A percentile compares a stretch with the other conserved stretches of the same genome.
phyloP scores from a whole-genome alignment of 2,888 invertebrate species.

The Caenorhabditis doughertyi region DNA sequence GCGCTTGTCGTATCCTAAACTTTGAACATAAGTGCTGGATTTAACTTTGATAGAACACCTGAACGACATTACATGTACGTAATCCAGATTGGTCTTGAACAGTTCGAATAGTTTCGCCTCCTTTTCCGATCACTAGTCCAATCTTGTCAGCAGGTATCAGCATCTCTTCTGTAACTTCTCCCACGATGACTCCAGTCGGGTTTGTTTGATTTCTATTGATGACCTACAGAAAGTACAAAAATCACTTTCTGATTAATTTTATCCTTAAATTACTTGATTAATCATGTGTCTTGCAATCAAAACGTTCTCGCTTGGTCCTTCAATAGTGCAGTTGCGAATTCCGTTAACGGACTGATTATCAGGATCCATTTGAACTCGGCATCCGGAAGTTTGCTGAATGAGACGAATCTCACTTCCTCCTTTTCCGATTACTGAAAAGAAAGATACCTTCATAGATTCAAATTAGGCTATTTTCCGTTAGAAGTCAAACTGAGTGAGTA shows the following conservation, averaged over 20 bases:
- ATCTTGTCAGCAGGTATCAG: conserved; percentile 98
- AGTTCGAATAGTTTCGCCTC: conserved; percentile 94
- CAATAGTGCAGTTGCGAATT: conserved; percentile 63
- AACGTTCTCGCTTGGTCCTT: conserved; percentile 67
- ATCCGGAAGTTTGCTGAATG: conserved; percentile 94
- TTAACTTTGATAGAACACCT: too few species aligned
- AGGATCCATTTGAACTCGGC: conserved; percentile 95
- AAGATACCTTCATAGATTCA: not conserved
- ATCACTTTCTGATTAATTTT: not conserved
- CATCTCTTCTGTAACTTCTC: conserved; percentile 87
- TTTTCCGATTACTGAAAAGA: conserved; percentile 91
- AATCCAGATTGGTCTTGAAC: conserved; percentile 96
- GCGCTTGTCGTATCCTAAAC: conserved; percentile 87
- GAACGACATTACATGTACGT: conserved; percentile 94
- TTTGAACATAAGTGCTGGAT: not conserved
- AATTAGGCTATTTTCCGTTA: too few species aligned
- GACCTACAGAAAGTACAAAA: conserved; percentile 85
- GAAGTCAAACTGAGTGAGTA: too few species aligned
- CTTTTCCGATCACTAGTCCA: conserved; percentile 97
- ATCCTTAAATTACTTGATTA: not conserved
- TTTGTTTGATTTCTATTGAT: conserved; percentile 83
- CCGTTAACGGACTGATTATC: conserved; percentile 68
- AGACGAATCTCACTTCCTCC: conserved; percentile 96
- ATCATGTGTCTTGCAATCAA: conserved; percentile 86
- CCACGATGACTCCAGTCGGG: not conserved